These are phyloP conservation scores for Caloenas nicobarica DNA, from an alignment of 2,113 vertebrate genomes.

Conservation along the genomic window DNA sequence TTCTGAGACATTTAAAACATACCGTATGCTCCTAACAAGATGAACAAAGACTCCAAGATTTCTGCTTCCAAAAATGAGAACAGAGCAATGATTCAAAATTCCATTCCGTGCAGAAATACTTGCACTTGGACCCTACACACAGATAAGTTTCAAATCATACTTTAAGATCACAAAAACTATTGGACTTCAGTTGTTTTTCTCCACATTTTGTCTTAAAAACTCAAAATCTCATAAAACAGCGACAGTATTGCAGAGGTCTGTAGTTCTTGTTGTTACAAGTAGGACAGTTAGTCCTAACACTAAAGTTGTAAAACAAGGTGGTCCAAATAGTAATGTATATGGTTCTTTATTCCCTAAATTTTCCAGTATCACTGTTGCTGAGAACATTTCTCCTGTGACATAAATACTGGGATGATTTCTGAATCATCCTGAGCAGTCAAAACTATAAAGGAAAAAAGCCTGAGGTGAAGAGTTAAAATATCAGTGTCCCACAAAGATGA, in stretches of 20 bases:
- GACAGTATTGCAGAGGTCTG: background rate
- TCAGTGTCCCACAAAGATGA: background rate
- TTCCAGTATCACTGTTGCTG: background rate
- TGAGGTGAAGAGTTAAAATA: background rate
- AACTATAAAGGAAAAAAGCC: background rate
- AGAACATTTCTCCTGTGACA: background rate
- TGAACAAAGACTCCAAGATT: background rate
- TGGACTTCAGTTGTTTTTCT: background rate
- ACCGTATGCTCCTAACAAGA: background rate
- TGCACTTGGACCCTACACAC: background rate
- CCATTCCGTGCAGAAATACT: background rate
- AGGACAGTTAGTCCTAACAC: background rate
- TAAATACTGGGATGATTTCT: background rate
- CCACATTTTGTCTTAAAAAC: background rate
- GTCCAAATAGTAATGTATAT: background rate
- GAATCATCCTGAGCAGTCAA: background rate
- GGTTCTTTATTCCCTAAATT: background rate
- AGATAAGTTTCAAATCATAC: background rate
- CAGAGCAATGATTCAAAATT: background rate
- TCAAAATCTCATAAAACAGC: background rate
- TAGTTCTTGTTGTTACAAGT: background rate
- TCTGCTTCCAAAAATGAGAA: background rate
- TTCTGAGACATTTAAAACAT: background rate
- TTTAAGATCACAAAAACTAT: background rate
- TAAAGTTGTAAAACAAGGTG: background rate